Percentiles rank a stretch among this genome's conserved stretches.
phyloP scores from a whole-genome alignment of 2,797 vertebrate species.

The Halcyon badia region DNA sequence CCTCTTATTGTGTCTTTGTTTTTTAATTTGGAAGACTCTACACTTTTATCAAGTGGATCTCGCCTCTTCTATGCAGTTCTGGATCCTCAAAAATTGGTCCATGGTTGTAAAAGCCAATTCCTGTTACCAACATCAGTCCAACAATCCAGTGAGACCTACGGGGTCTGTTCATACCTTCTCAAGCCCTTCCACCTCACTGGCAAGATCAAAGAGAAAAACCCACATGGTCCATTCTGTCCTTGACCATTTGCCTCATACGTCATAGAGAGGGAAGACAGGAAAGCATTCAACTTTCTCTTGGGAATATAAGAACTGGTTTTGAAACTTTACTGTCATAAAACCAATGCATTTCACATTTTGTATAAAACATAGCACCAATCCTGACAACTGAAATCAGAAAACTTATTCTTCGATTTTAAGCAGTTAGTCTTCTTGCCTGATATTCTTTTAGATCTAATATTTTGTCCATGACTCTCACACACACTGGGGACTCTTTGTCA shows the following conservation, averaged over 20 bases:
- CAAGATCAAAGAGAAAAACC: not conserved
- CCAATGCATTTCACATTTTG: not conserved
- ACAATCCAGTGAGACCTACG: not conserved
- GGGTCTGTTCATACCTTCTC: not conserved
- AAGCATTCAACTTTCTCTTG: not conserved
- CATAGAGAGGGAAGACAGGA: not conserved
- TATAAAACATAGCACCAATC: not conserved
- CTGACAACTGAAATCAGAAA: not conserved
- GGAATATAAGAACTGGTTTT: not conserved
- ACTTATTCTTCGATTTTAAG: not conserved
- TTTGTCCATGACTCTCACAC: not conserved
- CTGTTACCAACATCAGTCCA: not conserved
- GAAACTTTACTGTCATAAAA: not conserved
- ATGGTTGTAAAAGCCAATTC: not conserved
- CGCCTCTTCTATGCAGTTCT: not conserved
- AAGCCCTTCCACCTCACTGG: not conserved
- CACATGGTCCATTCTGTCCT: not conserved
- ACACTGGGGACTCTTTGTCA: not conserved
- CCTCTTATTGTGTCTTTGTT: not conserved
- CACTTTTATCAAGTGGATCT: not conserved
- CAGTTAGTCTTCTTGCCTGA: not conserved
- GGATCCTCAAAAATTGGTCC: not conserved
- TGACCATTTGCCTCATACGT: rapidly evolving
- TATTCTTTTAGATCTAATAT: not conserved
- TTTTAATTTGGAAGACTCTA: not conserved